A percentile compares a stretch with the other conserved stretches of the same genome.
Conservation (phyloP, 2,113 vertebrate genomes). For the Athene noctua region DNA sequence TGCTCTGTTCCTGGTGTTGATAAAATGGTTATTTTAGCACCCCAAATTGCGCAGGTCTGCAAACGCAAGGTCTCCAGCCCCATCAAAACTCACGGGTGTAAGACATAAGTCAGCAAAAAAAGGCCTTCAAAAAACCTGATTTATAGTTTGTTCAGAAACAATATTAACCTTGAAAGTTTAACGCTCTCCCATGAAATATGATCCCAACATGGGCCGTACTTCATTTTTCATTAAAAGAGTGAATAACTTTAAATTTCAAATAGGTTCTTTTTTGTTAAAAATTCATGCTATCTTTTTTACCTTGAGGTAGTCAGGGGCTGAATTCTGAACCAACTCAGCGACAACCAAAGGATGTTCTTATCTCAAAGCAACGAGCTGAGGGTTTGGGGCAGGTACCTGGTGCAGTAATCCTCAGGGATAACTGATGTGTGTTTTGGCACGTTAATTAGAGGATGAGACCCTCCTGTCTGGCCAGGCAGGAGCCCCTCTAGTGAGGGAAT, state of each 20-base stretch:
- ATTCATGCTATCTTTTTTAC: not conserved
- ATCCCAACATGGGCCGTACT: accelerated
- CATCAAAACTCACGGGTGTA: not conserved
- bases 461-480: not conserved
- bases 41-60: not conserved
- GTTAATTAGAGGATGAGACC: not conserved
- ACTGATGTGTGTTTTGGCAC: not conserved
- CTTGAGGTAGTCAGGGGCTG: not conserved
- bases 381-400: not conserved
- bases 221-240: not conserved
- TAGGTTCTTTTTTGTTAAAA: not conserved
- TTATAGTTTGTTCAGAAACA: not conserved
- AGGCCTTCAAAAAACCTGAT: not conserved
- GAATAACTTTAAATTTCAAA: not conserved
- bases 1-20: not conserved
- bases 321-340: not conserved
- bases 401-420: not conserved
- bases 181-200: not conserved
- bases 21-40: not conserved
- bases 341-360: not conserved
- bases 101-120: not conserved
- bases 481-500: accelerated
- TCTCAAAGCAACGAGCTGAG: not conserved
- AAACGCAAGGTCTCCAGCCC: not conserved
- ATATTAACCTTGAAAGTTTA: not conserved